phyloP scores from a whole-genome alignment of 2,888 invertebrate species.

The Dasypolia templi region DNA sequence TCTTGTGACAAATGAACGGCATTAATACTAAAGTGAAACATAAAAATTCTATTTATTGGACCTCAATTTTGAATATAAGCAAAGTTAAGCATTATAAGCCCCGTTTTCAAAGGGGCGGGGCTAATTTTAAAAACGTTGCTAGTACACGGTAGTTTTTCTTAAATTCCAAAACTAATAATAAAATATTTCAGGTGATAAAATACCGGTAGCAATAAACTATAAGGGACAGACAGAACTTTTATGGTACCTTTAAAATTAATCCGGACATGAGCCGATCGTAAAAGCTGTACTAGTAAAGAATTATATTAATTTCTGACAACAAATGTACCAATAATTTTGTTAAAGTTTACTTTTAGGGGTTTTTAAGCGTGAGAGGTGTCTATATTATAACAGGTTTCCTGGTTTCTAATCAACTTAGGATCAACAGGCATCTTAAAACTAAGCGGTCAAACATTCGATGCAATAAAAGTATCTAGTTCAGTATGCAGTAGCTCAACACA shows the following conservation, averaged over 20 bases:
- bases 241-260: conserved; percentile 48
- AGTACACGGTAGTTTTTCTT: background rate
- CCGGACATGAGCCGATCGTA: conserved; percentile 52
- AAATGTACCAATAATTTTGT: conserved; percentile 28
- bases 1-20: conserved; percentile 46
- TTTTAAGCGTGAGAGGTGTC: conserved; percentile 29
- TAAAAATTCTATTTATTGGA: conserved; percentile 37
- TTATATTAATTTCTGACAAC: conserved; percentile 49
- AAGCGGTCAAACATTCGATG: too few species aligned
- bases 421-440: too few species aligned
- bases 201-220: conserved; percentile 53
- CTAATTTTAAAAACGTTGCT: background rate
- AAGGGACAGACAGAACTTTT: conserved; percentile 42
- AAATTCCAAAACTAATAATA: conserved; percentile 29
- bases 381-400: conserved; percentile 6
- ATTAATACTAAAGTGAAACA: conserved; percentile 20
- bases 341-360: conserved; percentile 27
- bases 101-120: background rate
- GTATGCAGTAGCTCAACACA: too few species aligned
- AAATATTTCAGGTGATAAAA: conserved; percentile 40
- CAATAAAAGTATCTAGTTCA: too few species aligned
- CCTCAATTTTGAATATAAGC: background rate
- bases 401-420: too few species aligned
- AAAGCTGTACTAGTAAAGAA: conserved; percentile 47
- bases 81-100: background rate